Evolutionary conservation across 2,113 vertebrate species (phyloP).

Genomic region (Cololabis saira): DNA sequence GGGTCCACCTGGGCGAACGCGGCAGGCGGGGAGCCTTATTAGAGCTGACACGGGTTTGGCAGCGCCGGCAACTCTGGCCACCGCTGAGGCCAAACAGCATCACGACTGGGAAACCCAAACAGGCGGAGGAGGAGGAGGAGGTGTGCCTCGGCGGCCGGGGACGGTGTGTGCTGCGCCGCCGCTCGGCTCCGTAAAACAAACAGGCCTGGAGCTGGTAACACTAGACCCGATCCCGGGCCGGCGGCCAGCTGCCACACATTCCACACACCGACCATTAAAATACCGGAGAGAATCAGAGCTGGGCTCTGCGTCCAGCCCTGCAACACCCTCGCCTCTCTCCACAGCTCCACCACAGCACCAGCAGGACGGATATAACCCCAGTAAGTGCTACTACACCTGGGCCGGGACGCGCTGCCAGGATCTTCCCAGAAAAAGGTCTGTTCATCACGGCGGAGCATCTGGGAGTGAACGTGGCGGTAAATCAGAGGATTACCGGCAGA

Average conservation of each 20-base stretch:
- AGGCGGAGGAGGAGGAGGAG: slow-evolving; percentile 29
- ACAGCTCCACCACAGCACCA: slow-evolving; percentile 32
- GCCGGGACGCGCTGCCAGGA: slow-evolving; percentile 30
- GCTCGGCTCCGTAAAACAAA: slow-evolving; percentile 84
- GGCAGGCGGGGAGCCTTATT: slow-evolving; percentile 55
- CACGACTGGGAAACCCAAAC: slow-evolving; percentile 34
- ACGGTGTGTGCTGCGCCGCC: slow-evolving; percentile 19
- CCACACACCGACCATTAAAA: slow-evolving; percentile 83
- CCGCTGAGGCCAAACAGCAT: slow-evolving; percentile 32
- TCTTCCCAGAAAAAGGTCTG: slow-evolving; percentile 41
- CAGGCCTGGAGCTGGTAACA: slow-evolving; percentile 75
- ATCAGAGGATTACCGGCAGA: slow-evolving; percentile 77
- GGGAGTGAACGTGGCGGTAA: slow-evolving; percentile 43
- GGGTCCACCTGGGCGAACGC: slow-evolving; percentile 69
- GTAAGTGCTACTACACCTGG: slow-evolving; percentile 50
- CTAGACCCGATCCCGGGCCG: slow-evolving; percentile 73
- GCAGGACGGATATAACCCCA: background rate
- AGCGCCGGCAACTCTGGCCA: slow-evolving; percentile 21
- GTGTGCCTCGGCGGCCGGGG: no score
- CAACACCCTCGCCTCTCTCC: slow-evolving; percentile 42
- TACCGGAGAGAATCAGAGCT: slow-evolving; percentile 78
- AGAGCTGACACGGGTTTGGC: slow-evolving; percentile 59
- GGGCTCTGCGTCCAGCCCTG: slow-evolving; percentile 43
- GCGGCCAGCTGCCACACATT: slow-evolving; percentile 80
- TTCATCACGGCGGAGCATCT: slow-evolving; percentile 41